Evolutionary conservation across 2,797 vertebrate species (phyloP), one percentile per base, ranked within the genome.

Genomic region (Acipenser ruthenus): DNA sequence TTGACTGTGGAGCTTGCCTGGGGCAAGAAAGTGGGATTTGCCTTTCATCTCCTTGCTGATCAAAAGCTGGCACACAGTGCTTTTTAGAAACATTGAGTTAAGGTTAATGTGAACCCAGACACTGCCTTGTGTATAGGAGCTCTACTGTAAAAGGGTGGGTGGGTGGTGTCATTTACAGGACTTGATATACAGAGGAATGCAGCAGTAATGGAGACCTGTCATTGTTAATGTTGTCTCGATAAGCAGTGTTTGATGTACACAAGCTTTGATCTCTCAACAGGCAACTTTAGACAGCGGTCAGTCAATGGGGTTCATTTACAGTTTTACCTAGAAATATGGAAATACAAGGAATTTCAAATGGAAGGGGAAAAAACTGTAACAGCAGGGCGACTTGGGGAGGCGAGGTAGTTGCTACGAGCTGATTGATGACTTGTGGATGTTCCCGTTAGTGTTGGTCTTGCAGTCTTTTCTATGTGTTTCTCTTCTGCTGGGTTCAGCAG

Each of bases 241-340:
- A 52, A 68, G n/a, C 60, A 49, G 37, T 49, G 69, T 80, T 78
- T 84, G 80, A 84, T 82, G 77, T 74, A 71, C 37, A 5, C 37
- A 37, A 67, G 72, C 80, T 87, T 82, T 85, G 79, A 82, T 85
- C 79, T 83, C 79, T 78, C 83, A 78, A 82, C 37, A 69, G 66
- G 77, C 70, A 72, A 78, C 58, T 77, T 77, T 78, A 70, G 71
- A 76, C 80, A 72, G 66, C 61, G 73, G 72, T 71, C 75, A 72
- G 72, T 67, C 75, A 75, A 18, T 75, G 70, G 71, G 51, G 70
- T 72, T 77, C 60, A 2, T 77, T 59, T 52, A 18, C 50, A 53
- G 51, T 10, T 23, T 37, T 10, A 48, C 67, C 23, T 37, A 37
- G 37, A 37, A 37, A 37, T 60, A 60, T 37, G 37, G 49, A 64